Percentiles rank a stretch among this genome's conserved stretches.
Conservation (phyloP, 2,797 vertebrate genomes). For the Erpetoichthys calabaricus region DNA sequence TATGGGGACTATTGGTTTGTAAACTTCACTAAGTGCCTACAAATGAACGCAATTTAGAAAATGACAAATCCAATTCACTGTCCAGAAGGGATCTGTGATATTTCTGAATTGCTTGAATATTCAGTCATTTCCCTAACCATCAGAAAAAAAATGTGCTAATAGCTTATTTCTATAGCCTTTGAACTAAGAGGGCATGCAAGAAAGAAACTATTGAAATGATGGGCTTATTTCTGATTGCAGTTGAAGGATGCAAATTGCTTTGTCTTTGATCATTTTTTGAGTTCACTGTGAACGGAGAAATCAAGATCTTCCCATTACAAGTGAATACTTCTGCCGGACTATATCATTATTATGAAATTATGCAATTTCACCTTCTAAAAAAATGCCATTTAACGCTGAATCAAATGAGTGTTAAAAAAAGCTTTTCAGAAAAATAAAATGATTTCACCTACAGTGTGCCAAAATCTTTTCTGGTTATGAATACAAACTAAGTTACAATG, state of each 20-base stretch:
- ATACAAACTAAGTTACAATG: too few species aligned
- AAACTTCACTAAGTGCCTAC: constrained; percentile 31
- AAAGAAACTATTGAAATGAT: constrained; percentile 27
- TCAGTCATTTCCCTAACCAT: constrained; percentile 22
- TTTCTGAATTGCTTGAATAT: constrained; percentile 37
- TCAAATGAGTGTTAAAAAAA: too few species aligned
- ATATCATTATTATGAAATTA: too few species aligned
- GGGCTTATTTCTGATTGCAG: constrained; percentile 33
- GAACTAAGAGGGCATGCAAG: constrained; percentile 21
- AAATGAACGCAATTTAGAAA: constrained; percentile 45
- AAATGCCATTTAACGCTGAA: too few species aligned
- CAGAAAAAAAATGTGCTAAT: constrained; percentile 23
- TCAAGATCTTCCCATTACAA: too few species aligned
- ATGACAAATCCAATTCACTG: constrained; percentile 48
- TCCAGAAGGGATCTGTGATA: constrained; percentile 16
- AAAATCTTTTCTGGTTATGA: too few species aligned
- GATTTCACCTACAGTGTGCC: too few species aligned
- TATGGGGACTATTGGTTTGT: constrained; percentile 20
- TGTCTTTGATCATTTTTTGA: constrained; percentile 31
- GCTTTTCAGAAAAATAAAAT: too few species aligned
- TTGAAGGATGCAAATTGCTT: constrained; percentile 36
- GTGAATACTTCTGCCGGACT: too few species aligned
- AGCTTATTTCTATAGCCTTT: constrained; percentile 35
- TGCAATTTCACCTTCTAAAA: too few species aligned
- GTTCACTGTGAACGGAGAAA: constrained; percentile 21